These are phyloP conservation scores for Brachypodius melanocephalos DNA, from an alignment of 2,113 vertebrate species.

Conservation along the genomic window DNA sequence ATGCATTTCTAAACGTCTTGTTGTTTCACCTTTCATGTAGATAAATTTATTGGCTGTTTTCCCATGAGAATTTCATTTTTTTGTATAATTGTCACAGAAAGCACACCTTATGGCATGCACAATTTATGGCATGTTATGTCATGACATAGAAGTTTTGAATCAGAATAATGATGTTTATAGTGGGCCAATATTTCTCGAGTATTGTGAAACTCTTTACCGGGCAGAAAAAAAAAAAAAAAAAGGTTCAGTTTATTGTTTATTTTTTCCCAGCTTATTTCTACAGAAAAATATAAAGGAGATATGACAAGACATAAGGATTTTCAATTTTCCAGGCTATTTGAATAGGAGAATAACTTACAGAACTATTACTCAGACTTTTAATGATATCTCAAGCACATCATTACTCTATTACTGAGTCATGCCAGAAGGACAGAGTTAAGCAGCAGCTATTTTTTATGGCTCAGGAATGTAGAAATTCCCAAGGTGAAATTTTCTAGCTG, in stretches of 20 bases:
- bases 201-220: background rate
- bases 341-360: background rate
- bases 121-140: background rate
- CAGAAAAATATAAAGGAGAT: background rate
- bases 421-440: background rate
- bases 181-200: background rate
- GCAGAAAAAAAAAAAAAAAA: background rate
- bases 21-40: background rate
- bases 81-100: background rate
- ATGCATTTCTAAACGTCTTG: rapidly evolving
- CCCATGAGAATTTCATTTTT: background rate
- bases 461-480: background rate
- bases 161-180: background rate
- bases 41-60: background rate
- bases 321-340: background rate
- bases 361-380: background rate
- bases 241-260: background rate
- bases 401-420: background rate
- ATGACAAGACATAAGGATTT: background rate
- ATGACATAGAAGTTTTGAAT: background rate
- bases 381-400: background rate
- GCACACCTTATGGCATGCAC: background rate
- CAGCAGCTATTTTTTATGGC: background rate
- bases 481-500: background rate
- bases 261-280: background rate